phyloP scores from a whole-genome alignment of 1,140 invertebrate genomes.

The Tetramorium alpestre region DNA sequence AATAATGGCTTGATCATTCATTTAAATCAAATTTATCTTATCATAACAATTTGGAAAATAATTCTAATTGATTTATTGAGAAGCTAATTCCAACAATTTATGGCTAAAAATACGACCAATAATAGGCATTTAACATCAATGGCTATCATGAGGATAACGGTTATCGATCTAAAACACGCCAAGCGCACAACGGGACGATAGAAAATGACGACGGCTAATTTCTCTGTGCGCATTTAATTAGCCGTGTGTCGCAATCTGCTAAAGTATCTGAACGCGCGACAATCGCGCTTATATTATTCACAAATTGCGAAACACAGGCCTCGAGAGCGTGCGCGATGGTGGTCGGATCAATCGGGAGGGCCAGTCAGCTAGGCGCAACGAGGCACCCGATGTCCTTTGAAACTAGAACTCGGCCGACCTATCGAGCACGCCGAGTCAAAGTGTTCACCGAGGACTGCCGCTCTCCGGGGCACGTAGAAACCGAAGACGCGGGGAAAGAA shows the following conservation, averaged over 20 bases:
- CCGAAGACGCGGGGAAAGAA: background rate
- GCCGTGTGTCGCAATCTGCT: background rate
- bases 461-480: slow-evolving; percentile 1
- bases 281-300: background rate
- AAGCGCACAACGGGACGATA: background rate
- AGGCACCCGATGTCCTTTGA: slow-evolving; percentile 62
- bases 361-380: background rate
- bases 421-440: slow-evolving; percentile 65
- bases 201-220: background rate
- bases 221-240: slow-evolving; percentile 1
- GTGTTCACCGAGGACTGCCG: slow-evolving; percentile 48
- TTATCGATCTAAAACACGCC: background rate
- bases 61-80: background rate
- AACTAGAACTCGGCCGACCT: slow-evolving; percentile 72
- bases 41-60: background rate
- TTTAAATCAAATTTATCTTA: background rate
- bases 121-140: background rate
- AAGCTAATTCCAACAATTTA: background rate
- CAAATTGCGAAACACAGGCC: slow-evolving; percentile 15
- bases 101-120: background rate
- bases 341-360: background rate
- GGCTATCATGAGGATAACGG: background rate
- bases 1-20: background rate
- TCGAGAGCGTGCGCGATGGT: background rate
- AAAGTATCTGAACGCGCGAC: background rate